These are phyloP conservation scores for Orius insidiosus DNA, from an alignment of 1,140 invertebrate species.

Conservation along the genomic window DNA sequence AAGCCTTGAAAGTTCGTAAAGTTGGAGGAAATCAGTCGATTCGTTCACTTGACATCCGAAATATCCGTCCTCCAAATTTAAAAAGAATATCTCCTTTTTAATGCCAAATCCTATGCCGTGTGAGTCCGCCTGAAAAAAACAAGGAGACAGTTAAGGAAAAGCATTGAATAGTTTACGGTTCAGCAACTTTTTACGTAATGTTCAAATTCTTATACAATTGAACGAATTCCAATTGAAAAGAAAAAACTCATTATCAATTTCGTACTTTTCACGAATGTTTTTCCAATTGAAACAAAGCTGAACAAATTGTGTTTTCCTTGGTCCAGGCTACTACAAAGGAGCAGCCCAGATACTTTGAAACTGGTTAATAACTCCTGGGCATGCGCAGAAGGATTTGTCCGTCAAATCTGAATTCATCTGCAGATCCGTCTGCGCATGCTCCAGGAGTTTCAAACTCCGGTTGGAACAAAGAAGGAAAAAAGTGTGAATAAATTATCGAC, in stretches of 20 bases:
- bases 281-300: not conserved
- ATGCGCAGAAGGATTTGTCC: too few relatives aligned
- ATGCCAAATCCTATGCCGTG: constrained; percentile 57
- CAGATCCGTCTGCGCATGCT: too few relatives aligned
- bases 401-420: too few relatives aligned
- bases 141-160: constrained; percentile 18
- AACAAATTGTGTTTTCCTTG: too few relatives aligned
- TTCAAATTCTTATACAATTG: not conserved
- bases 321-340: too few relatives aligned
- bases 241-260: not conserved
- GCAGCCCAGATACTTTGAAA: too few relatives aligned
- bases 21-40: constrained; percentile 80
- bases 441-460: too few relatives aligned
- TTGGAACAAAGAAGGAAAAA: too few relatives aligned
- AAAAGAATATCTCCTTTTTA: constrained; percentile 83
- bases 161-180: not conserved
- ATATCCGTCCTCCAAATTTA: constrained; percentile 91
- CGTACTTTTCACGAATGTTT: not conserved
- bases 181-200: not conserved
- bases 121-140: constrained; percentile 50
- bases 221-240: not conserved
- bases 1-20: constrained; percentile 84
- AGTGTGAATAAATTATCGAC: too few relatives aligned
- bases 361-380: too few relatives aligned
- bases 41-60: constrained; percentile 95